phyloP scores from a whole-genome alignment of 1,140 invertebrate species.

The Ruditapes philippinarum region DNA sequence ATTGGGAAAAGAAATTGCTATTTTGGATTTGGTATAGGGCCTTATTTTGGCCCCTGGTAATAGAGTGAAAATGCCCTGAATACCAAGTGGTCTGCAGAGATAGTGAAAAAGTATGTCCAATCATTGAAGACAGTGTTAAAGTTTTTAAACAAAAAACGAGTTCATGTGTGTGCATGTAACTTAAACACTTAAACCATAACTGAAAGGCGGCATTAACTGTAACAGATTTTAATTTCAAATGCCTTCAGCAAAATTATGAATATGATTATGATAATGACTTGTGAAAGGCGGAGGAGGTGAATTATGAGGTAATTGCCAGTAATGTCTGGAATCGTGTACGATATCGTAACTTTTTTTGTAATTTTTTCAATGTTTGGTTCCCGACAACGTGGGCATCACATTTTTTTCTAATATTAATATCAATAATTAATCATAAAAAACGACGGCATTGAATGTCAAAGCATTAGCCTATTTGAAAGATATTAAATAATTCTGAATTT shows the following conservation, averaged over 20 bases:
- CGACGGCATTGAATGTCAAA: no score
- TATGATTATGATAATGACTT: constrained; percentile 31
- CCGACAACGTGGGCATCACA: not conserved
- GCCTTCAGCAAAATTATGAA: constrained; percentile 27
- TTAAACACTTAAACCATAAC: not conserved
- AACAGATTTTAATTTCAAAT: not conserved
- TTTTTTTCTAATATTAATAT: not conserved
- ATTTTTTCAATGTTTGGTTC: not conserved
- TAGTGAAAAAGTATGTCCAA: no score
- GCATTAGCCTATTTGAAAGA: no score
- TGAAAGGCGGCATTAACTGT: not conserved
- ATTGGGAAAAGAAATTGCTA: no score
- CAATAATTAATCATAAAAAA: no score
- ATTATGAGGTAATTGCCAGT: constrained; percentile 10
- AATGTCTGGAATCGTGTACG: constrained; percentile 10
- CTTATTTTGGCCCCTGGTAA: no score
- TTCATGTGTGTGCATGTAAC: not conserved
- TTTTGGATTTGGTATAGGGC: no score
- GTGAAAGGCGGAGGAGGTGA: not conserved
- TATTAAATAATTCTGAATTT: no score
- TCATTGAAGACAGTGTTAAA: no score
- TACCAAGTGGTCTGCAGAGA: no score
- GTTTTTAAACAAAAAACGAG: not conserved
- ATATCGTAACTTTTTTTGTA: not conserved
- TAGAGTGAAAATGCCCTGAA: no score